phyloP scores from a whole-genome alignment of 1,140 invertebrate species.

The Ceratina japonica region DNA sequence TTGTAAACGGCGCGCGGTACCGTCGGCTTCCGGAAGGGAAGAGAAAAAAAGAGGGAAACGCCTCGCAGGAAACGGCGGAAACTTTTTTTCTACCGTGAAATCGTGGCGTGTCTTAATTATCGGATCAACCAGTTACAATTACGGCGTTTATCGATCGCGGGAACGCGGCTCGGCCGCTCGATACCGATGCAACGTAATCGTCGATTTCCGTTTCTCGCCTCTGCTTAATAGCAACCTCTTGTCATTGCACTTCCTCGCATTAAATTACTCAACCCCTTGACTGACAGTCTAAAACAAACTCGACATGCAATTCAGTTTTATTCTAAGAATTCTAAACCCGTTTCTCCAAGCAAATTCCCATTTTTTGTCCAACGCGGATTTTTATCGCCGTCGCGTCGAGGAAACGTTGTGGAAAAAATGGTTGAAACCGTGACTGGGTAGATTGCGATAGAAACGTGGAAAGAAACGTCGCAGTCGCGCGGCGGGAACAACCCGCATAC shows the following conservation, averaged over 20 bases:
- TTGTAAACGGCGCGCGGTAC: neutral
- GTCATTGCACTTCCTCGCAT: constrained; percentile 4
- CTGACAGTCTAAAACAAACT: no score
- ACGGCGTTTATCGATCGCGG: constrained; percentile 29
- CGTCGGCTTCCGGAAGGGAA: neutral
- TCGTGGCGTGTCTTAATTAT: constrained; percentile 23
- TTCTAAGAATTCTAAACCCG: no score
- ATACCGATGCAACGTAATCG: constrained; percentile 26
- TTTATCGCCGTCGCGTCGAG: no score
- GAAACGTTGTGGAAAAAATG: no score
- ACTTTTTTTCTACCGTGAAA: constrained; percentile 15
- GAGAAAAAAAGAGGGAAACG: neutral
- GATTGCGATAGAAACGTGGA: no score
- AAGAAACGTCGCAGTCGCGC: no score
- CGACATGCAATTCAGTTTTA: no score
- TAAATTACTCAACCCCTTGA: neutral
- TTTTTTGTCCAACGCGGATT: no score
- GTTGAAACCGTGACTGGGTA: no score
- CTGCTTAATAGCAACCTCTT: constrained; percentile 37
- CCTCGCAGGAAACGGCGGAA: constrained; percentile 16
- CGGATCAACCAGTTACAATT: constrained; percentile 28
- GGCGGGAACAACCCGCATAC: no score
- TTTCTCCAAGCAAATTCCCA: no score
- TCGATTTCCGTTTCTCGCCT: constrained; percentile 38
- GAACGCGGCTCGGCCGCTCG: constrained; percentile 1